Percentiles rank a stretch among this genome's conserved stretches.
Conservation (phyloP, 2,797 vertebrate genomes). For the Malurus leucopterus region DNA sequence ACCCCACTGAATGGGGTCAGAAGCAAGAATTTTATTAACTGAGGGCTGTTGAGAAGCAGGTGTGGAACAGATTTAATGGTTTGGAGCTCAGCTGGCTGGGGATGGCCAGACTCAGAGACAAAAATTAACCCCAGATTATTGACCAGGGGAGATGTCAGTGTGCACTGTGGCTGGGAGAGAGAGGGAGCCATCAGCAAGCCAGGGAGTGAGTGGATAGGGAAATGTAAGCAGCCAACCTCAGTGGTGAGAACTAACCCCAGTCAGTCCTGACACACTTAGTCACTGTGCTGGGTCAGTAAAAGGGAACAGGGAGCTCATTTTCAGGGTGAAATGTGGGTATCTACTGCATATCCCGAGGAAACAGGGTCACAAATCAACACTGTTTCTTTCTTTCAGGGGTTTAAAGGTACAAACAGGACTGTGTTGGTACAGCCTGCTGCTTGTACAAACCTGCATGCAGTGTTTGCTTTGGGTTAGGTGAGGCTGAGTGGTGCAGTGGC, state of each 20-base stretch:
- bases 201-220: not conserved
- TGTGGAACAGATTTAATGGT: conserved; percentile 15
- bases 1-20: not conserved
- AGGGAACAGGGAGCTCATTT: not conserved
- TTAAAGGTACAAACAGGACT: not conserved
- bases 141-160: not conserved
- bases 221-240: not conserved
- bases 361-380: not conserved
- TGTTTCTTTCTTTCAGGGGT: not conserved
- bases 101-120: not conserved
- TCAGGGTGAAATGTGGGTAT: not conserved
- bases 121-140: not conserved
- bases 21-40: conserved; percentile 24
- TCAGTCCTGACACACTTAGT: not conserved
- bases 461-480: not conserved
- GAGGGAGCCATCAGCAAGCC: not conserved
- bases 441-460: not conserved
- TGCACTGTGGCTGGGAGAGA: not conserved
- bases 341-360: not conserved
- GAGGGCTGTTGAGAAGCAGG: conserved; percentile 14
- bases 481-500: not conserved
- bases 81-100: conserved; percentile 12
- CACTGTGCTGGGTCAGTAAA: not conserved
- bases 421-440: not conserved
- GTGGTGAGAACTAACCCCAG: not conserved